A percentile compares a stretch with the other conserved stretches of the same genome.
phyloP scores from a whole-genome alignment of 2,113 vertebrate genomes.

The Nerophis ophidion region DNA sequence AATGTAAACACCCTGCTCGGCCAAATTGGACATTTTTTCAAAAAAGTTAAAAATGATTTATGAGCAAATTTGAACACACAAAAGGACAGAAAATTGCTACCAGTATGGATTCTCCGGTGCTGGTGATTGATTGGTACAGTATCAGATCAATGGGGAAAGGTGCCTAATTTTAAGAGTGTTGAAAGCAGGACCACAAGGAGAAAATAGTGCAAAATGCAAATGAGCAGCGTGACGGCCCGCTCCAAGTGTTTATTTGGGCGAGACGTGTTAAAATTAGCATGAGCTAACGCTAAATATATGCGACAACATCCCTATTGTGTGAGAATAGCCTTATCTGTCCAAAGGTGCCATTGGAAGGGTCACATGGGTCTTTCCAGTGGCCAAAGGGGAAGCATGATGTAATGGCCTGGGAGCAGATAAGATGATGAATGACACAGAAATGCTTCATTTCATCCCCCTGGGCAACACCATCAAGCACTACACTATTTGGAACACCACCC shows the following conservation, averaged over 20 bases:
- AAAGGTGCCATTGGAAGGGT: constrained; percentile 50
- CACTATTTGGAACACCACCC: no score
- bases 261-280: constrained; percentile 46
- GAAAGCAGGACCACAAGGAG: not conserved
- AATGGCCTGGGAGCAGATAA: constrained; percentile 25
- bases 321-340: constrained; percentile 59
- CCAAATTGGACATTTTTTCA: no score
- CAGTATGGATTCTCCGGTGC: no score
- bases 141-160: not conserved
- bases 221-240: not conserved
- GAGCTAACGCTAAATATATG: constrained; percentile 57
- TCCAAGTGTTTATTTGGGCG: constrained; percentile 2
- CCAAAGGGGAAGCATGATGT: constrained; percentile 39
- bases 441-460: no score
- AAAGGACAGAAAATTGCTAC: no score
- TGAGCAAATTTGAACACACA: no score
- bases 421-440: constrained; percentile 4
- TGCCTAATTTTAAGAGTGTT: not conserved
- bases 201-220: not conserved
- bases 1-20: no score
- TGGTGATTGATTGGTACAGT: not conserved
- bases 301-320: constrained; percentile 23
- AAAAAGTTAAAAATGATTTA: no score
- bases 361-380: constrained; percentile 45
- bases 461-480: no score